Evolutionary conservation across 2,888 invertebrate genomes (phyloP).

Genomic region (Aleiodes testaceus): DNA sequence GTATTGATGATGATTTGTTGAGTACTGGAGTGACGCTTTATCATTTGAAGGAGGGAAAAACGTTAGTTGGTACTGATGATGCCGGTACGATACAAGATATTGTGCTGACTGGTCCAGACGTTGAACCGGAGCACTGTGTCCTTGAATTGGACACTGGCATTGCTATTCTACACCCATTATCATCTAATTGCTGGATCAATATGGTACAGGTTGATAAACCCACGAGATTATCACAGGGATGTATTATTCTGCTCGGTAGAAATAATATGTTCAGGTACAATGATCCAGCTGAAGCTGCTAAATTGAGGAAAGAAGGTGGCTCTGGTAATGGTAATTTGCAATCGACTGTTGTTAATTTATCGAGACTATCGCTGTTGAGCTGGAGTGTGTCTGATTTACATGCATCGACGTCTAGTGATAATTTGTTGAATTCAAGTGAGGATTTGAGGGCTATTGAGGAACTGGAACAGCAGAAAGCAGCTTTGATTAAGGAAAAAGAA

Average conservation of each 20-base stretch:
- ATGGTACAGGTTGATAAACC: constrained; percentile 85
- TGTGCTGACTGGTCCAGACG: constrained; percentile 83
- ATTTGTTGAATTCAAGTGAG: constrained; percentile 70
- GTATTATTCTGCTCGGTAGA: constrained; percentile 84
- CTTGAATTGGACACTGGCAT: constrained; percentile 82
- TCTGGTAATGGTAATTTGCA: constrained; percentile 76
- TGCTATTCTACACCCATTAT: constrained; percentile 83
- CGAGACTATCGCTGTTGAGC: constrained; percentile 86
- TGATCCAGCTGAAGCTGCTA: constrained; percentile 91
- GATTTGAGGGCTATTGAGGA: constrained; percentile 69
- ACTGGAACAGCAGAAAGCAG: constrained; percentile 70
- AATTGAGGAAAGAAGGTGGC: constrained; percentile 83
- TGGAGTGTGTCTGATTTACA: constrained; percentile 89
- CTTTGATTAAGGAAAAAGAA: constrained; percentile 71
- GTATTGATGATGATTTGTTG: constrained; percentile 91
- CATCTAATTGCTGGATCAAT: constrained; percentile 86
- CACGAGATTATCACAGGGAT: constrained; percentile 86
- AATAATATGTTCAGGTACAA: constrained; percentile 91
- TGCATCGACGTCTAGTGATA: constrained; percentile 72
- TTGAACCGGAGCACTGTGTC: constrained; percentile 85
- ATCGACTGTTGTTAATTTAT: constrained; percentile 79
- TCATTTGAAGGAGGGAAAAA: constrained; percentile 92
- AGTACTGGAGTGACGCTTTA: constrained; percentile 94
- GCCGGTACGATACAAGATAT: constrained; percentile 83
- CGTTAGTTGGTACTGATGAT: constrained; percentile 87